phyloP scores from a whole-genome alignment of 2,113 vertebrate species.

The Dendrocopos noguchii region DNA sequence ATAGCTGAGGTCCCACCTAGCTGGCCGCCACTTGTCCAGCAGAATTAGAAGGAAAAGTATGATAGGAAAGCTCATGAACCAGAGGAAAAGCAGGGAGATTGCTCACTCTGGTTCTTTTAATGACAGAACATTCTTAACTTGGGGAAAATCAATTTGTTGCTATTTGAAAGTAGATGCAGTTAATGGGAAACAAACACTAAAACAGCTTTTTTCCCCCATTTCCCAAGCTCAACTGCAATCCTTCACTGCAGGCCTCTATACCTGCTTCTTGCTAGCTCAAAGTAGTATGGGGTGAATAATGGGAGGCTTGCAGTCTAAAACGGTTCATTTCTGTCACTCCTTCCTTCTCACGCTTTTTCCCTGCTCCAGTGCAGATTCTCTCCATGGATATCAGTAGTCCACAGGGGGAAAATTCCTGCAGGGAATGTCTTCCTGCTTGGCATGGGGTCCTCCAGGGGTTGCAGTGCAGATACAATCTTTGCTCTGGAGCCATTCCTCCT shows the following conservation, averaged over 20 bases:
- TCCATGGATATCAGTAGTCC: neutral
- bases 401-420: neutral
- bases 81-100: neutral
- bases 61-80: neutral
- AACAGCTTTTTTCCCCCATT: neutral
- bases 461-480: neutral
- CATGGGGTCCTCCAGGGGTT: neutral
- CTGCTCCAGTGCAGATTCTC: rapidly evolving
- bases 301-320: neutral
- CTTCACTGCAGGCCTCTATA: neutral
- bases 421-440: neutral
- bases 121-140: neutral
- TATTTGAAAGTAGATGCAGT: neutral
- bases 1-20: neutral
- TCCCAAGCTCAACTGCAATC: neutral
- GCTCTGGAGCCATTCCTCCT: neutral
- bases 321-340: neutral
- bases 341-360: neutral
- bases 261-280: neutral
- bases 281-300: neutral
- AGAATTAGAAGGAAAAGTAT: neutral
- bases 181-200: neutral
- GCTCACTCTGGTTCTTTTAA: neutral
- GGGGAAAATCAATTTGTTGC: neutral
- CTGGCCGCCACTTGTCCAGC: neutral